Percentiles rank a stretch among this genome's conserved stretches.
phyloP scores from a whole-genome alignment of 1,140 invertebrate species.

The Asbolus verrucosus region DNA sequence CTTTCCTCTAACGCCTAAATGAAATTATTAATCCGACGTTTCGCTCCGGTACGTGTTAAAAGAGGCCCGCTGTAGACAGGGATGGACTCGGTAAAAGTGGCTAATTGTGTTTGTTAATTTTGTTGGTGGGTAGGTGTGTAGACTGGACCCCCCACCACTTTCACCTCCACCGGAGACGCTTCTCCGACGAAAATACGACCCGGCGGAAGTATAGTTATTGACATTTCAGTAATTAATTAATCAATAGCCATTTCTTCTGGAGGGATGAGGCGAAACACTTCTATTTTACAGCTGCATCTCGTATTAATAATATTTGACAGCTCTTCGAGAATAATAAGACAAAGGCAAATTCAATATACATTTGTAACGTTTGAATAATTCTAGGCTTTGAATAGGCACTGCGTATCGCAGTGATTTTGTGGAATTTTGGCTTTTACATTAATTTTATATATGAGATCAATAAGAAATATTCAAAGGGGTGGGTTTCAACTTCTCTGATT shows the following conservation, averaged over 20 bases:
- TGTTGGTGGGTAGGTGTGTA: slow-evolving; percentile 14
- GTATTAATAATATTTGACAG: slow-evolving; percentile 48
- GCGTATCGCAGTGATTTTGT: slow-evolving; percentile 46
- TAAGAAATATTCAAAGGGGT: slow-evolving; percentile 44
- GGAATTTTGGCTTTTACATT: slow-evolving; percentile 49
- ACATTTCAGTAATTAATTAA: slow-evolving; percentile 46
- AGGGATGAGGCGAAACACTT: slow-evolving; percentile 12
- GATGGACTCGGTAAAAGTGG: slow-evolving; percentile 5
- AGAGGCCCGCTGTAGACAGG: too few relatives aligned
- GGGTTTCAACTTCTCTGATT: slow-evolving; percentile 40
- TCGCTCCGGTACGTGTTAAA: slow-evolving; percentile 25
- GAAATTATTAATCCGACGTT: slow-evolving; percentile 34
- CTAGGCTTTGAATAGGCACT: slow-evolving; percentile 39
- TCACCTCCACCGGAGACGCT: background rate
- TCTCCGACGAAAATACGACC: background rate
- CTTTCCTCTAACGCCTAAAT: slow-evolving; percentile 13
- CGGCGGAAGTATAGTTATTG: slow-evolving; percentile 12
- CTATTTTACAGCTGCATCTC: slow-evolving; percentile 36
- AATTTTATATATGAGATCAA: slow-evolving; percentile 48
- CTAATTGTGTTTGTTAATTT: slow-evolving; percentile 39
- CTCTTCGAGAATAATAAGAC: slow-evolving; percentile 41
- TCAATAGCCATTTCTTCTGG: slow-evolving; percentile 35
- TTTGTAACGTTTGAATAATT: slow-evolving; percentile 47
- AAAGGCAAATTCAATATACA: slow-evolving; percentile 47
- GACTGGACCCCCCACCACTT: background rate